Base-by-base conservation (phyloP, 2,888 invertebrate species). In the Oxyteleia sp. region DNA sequence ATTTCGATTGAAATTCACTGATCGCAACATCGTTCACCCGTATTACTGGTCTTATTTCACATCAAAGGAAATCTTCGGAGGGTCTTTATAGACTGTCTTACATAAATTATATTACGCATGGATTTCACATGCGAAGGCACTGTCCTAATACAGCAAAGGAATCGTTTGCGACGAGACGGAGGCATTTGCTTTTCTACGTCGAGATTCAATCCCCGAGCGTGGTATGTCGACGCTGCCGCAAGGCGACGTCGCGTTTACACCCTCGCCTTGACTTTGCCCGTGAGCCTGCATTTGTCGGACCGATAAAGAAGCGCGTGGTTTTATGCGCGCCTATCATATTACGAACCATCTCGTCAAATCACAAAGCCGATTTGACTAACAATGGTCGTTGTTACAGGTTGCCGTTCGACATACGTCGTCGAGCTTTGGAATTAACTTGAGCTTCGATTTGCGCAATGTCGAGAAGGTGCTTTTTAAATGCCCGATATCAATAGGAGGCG, bases 1-100 rank as follows among this genome's bases (percentile, higher is more conserved):
- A 85, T 86, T 89, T 84, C 88, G 88, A 90, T 90, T 88, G 91
- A 88, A 89, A 89, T 80, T 88, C 88, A 83, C 79, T 82, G 85
- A 87, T 87, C 88, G 86, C 78, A 76, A 84, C 83, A 84, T 74
- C 85, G 64, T 64, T 76, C 71, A 72, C 45, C 35, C 51, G 51
- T 84, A 87, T 89, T 90, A 88, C 88, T 87, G 86, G 86, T 85
- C 87, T 88, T 87, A 84, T 87, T 85, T 87, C 82, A 89, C 89
- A 90, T 91, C 90, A 91, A 91, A 91, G 89, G 86, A 38, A 71
- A 47, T 61, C 74, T 72, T 72, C 59, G 63, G 74, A 78, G 76
- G 78, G 49, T 72, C 75, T 81, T 84, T 82, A 78, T 78, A 68
- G 74, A 79, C 75, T 84, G 80, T 82, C 82, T 84, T 84, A 87